Base-by-base conservation (phyloP, 2,113 vertebrate genomes). In the Clarias batrachus region DNA sequence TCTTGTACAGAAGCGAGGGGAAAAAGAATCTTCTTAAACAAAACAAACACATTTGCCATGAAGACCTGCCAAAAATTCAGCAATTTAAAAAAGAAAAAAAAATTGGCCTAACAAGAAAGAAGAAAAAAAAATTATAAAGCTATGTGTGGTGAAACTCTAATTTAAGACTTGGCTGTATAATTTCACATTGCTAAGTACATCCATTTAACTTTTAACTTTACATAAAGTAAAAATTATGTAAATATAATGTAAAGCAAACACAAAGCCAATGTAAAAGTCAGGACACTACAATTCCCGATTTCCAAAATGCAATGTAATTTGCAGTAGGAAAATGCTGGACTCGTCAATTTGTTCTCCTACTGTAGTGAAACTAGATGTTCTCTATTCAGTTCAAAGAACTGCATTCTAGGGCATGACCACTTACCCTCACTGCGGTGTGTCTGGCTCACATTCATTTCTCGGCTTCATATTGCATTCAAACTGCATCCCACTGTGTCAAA, bases 381-480 rank as follows among this genome's bases (percentile, higher is more conserved):
- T 59, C 52, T 37, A 77, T 86, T 78, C 33, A 79, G 59, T 81
- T 86, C 12, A 86, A 87, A 66, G 65, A 87, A 71, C 37, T 17
- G 8, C 78, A 76, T 63, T 89, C 62, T 68, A 73, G 65, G 82
- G 81, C 73, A 86, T 86, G 73, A 80, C 68, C 60, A 79, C 74
- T 78, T 86, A 73, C 52, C 16, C 65, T 73, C 33, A 71, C 30
- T 86, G 70, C 78, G 56, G 33, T 16, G 83, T 82, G 48, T 81
- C 83, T 62, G 37, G 63, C 81, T 85, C 73, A 59, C n/a, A 84
- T 79, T 85, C 63, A 66, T 87, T 84, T 87, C 65, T 56, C 60
- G 76, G 60, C 82, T 73, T 87, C 84, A 59, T 89, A 78, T 37
- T 83, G 56, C 54, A 85, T 77, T 85, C 70, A 76, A 82, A 87